Percentiles rank a stretch among this genome's conserved stretches.
Conservation (phyloP, 2,113 vertebrate species). For the Peromyscus maniculatus region DNA sequence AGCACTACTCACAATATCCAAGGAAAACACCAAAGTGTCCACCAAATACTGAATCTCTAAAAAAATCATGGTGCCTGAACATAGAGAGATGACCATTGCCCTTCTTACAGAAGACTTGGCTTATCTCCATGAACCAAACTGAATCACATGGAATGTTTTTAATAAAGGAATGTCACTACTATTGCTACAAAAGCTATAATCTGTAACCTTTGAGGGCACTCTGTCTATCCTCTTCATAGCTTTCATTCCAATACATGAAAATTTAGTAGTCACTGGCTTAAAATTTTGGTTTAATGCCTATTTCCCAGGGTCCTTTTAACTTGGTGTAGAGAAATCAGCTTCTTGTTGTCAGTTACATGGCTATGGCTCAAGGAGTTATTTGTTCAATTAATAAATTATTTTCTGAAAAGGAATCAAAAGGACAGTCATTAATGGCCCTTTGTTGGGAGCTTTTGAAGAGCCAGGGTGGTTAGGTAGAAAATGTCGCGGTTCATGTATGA, state of each 20-base stretch:
- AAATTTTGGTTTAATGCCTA: not conserved
- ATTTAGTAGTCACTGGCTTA: not conserved
- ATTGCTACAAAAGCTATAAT: not conserved
- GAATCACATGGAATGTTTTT: not conserved
- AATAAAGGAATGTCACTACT: not conserved
- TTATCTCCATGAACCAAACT: not conserved
- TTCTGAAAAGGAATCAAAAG: not conserved
- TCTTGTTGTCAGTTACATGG: not conserved
- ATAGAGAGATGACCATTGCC: not conserved
- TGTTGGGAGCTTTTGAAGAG: not conserved
- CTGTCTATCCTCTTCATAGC: not conserved
- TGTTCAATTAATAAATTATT: constrained; percentile 15
- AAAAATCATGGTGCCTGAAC: not conserved
- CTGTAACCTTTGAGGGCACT: not conserved
- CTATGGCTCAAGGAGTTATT: not conserved
- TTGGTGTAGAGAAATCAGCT: not conserved
- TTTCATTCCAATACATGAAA: not conserved
- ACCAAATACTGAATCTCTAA: not conserved
- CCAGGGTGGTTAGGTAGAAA: not conserved
- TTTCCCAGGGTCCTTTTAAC: not conserved
- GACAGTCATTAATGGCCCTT: not conserved
- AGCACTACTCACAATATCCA: not conserved
- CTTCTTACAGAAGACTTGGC: not conserved
- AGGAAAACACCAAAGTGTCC: not conserved
- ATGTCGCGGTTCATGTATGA: not conserved